Base-by-base conservation (phyloP, 1,140 invertebrate species). In the Meloidogyne floridensis region DNA sequence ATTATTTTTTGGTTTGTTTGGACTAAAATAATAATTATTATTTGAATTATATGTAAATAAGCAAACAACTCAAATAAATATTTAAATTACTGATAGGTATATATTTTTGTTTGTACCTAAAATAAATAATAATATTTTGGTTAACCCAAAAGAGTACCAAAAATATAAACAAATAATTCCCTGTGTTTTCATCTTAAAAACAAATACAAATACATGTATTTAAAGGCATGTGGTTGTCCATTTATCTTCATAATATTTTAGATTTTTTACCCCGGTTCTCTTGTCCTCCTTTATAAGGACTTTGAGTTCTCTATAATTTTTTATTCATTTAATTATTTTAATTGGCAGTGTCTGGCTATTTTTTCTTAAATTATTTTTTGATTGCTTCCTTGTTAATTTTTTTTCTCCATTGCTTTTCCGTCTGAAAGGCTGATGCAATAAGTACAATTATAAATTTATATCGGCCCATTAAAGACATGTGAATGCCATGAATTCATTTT, bases 341-440 rank as follows among this genome's bases (percentile, higher is more conserved):
- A 65, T 65, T 65, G 56, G 56, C 13, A 59, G 56, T 65, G 59
- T 65, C 59, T 18, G 59, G 59, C n/a, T 65, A 15, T n/a, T 65
- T 65, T 15, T 15, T 59, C 32, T 32, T 32, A 32, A 32, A 32
- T 59, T 59, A 15, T 54, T 59, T 5, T 15, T 65, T 65, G n/a
- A 13, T 65, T 65, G 7, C n/a, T 65, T 65, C 4, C 4, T 65
- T n/a, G n/a, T 59, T 15, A 32, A 32, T 59, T 59, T 15, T 15
- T 15, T 59, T 59, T 59, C 4, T 15, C 4, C 56, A 65, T n/a
- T 65, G 13, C 56, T n/a, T 6, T n/a, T 6, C 7, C n/a, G 59
- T 65, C 59, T 65, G 59, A 65, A 65, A 65, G n/a, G 3, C 59
- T 65, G 59, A 65, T 65, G 59, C 59, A 65, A 65, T 65, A 65